These are phyloP conservation scores for Drosophila nigromelanica DNA, from an alignment of 1,140 invertebrate species.

Conservation along the genomic window DNA sequence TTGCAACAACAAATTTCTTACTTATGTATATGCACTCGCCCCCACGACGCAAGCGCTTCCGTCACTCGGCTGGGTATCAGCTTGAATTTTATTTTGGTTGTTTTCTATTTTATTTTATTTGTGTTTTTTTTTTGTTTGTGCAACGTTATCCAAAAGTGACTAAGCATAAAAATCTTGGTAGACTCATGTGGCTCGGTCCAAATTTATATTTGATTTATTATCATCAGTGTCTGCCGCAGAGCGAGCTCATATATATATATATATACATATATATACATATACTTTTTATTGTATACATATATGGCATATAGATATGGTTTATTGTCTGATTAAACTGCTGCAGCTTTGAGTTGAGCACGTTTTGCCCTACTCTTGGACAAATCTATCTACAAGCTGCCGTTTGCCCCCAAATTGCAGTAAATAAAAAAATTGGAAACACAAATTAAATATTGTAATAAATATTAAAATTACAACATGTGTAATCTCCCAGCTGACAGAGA, in stretches of 20 bases:
- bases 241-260: slow-evolving; percentile 2
- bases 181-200: slow-evolving; percentile 10
- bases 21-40: slow-evolving; percentile 42
- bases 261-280: slow-evolving; percentile 1
- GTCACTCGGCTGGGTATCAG: slow-evolving; percentile 33
- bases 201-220: slow-evolving; percentile 46
- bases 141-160: slow-evolving; percentile 22
- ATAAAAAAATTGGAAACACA: neutral
- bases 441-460: neutral
- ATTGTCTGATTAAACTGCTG: slow-evolving; percentile 35
- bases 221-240: slow-evolving; percentile 22
- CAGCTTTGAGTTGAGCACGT: slow-evolving; percentile 26
- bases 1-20: slow-evolving; percentile 43
- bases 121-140: slow-evolving; percentile 17
- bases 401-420: too few relatives aligned
- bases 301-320: neutral
- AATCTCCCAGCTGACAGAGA: too few relatives aligned
- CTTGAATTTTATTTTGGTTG: slow-evolving; percentile 19
- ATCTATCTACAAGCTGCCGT: neutral
- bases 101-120: slow-evolving; percentile 16
- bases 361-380: too few relatives aligned
- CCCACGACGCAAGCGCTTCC: slow-evolving; percentile 18
- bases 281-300: neutral
- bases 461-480: too few relatives aligned
- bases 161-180: slow-evolving; percentile 12